Conservation (phyloP, 2,888 invertebrate species). For the Diadegma fenestrale region DNA sequence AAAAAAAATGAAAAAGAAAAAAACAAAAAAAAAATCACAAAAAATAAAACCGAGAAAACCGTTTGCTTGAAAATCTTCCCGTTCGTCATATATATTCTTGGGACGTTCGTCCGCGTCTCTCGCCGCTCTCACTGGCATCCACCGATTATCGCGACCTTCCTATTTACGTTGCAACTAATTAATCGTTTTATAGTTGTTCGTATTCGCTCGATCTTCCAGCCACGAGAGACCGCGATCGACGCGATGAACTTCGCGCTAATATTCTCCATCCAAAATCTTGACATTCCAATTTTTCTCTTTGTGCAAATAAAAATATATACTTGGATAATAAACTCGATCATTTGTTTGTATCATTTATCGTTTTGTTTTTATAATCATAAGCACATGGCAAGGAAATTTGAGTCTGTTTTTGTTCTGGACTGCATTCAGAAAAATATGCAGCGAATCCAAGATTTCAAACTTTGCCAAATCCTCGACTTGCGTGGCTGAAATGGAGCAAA, state of each 20-base stretch:
- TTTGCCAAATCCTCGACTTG: neutral
- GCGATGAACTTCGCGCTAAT: slow-evolving; percentile 20
- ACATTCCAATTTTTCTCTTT: slow-evolving; percentile 30
- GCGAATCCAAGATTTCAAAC: neutral
- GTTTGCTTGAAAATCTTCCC: slow-evolving; percentile 53
- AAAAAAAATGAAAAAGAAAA: slow-evolving; percentile 32
- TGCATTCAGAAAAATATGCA: neutral
- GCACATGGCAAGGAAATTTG: neutral
- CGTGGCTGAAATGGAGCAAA: neutral
- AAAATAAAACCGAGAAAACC: slow-evolving; percentile 41
- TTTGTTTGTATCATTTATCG: neutral
- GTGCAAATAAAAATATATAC: slow-evolving; percentile 42
- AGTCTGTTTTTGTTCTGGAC: neutral
- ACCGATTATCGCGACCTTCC: neutral
- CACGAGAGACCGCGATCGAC: neutral
- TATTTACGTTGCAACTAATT: neutral
- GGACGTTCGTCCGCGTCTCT: slow-evolving; percentile 29
- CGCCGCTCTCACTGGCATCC: neutral
- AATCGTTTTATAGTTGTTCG: neutral
- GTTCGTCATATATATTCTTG: slow-evolving; percentile 22
- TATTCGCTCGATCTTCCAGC: neutral
- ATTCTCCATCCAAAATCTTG: slow-evolving; percentile 14
- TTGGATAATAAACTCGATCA: slow-evolving; percentile 14
- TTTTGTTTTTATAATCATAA: slow-evolving; percentile 2
- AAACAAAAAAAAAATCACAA: slow-evolving; percentile 62